These are phyloP conservation scores for Agelaius phoeniceus DNA, from an alignment of 2,113 vertebrate species.

Conservation along the genomic window DNA sequence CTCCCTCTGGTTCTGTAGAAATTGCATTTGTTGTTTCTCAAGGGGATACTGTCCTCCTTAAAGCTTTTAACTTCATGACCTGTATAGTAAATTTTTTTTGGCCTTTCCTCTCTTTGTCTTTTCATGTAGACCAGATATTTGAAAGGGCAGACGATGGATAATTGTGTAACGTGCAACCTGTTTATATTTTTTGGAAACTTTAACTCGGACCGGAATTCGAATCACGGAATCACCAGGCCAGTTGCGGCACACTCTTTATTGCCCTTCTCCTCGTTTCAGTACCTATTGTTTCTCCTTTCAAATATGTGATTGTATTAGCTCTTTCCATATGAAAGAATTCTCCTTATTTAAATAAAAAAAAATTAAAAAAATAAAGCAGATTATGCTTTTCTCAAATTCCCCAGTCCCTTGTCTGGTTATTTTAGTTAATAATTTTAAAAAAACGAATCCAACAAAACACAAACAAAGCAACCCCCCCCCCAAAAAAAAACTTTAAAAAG, in stretches of 20 bases:
- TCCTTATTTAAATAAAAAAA: constrained; percentile 89
- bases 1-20: constrained; percentile 26
- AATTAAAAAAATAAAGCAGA: constrained; percentile 87
- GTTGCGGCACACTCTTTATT: constrained; percentile 74
- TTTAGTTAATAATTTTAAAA: not conserved
- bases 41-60: constrained; percentile 58
- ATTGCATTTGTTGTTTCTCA: constrained; percentile 30
- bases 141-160: constrained; percentile 82
- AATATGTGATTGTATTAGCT: constrained; percentile 95
- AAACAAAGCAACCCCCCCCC: too few species aligned
- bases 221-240: constrained; percentile 66
- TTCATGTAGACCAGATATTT: constrained; percentile 80
- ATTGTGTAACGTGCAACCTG: constrained; percentile 73
- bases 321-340: constrained; percentile 91
- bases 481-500: too few species aligned
- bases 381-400: constrained; percentile 82
- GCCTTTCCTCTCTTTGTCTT: constrained; percentile 79
- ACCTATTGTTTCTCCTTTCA: constrained; percentile 91
- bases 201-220: constrained; percentile 60
- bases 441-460: not conserved
- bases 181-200: constrained; percentile 69
- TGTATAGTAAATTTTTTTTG: constrained; percentile 72
- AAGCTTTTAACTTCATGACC: constrained; percentile 68
- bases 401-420: not conserved
- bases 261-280: constrained; percentile 75